A percentile compares a stretch with the other conserved stretches of the same genome.
phyloP scores from a whole-genome alignment of 2,888 invertebrate species.

The Aspidiotus rigidus region DNA sequence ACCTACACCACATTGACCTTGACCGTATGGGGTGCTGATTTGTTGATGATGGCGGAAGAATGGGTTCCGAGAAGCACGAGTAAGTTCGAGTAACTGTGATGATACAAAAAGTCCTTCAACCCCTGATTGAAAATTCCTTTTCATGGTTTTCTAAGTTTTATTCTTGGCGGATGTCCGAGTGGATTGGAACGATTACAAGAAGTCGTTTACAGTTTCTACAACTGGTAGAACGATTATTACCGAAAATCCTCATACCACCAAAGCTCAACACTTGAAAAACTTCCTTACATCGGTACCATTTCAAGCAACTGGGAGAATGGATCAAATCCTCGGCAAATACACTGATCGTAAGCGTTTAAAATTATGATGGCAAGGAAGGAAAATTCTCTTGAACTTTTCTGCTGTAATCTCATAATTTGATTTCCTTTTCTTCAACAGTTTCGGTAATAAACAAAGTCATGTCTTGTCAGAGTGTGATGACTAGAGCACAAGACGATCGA shows the following conservation, averaged over 20 bases:
- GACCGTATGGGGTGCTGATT: conserved; percentile 61
- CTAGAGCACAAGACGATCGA: conserved; percentile 40
- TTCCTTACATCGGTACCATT: conserved; percentile 43
- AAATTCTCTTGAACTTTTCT: not conserved
- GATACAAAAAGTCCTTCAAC: not conserved
- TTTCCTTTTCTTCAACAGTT: conserved; percentile 42
- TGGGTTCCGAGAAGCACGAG: conserved; percentile 60
- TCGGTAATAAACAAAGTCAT: conserved; percentile 50
- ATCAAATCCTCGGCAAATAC: conserved; percentile 39
- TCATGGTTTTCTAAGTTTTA: conserved; percentile 45
- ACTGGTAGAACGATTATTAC: conserved; percentile 55
- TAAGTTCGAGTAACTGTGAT: conserved; percentile 30
- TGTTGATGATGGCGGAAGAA: conserved; percentile 55
- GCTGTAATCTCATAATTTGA: not conserved
- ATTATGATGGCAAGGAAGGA: not conserved
- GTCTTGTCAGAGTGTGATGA: conserved; percentile 47
- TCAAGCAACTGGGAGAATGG: conserved; percentile 37
- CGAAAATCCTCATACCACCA: conserved; percentile 60
- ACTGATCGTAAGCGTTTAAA: conserved; percentile 38
- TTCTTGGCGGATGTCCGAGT: conserved; percentile 62
- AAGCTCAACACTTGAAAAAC: conserved; percentile 50
- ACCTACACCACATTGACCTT: conserved; percentile 51
- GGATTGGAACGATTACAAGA: conserved; percentile 43
- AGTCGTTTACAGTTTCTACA: conserved; percentile 47
- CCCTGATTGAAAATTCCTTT: not conserved